Base-by-base conservation (phyloP, 2,888 invertebrate species). In the Trisateles emortualis region DNA sequence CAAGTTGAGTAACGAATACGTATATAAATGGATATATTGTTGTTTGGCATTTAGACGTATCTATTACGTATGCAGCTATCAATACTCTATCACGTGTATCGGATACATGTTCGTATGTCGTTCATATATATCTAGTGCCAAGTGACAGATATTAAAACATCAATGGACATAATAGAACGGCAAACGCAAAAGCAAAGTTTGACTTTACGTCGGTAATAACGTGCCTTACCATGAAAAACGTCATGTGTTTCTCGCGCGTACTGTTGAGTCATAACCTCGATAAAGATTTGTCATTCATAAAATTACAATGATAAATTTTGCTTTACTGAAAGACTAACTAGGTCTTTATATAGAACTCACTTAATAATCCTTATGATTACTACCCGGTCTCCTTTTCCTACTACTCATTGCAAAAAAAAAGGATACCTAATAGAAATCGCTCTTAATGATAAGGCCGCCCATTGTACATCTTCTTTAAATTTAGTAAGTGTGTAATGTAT, bases 231-330 rank as follows among this genome's bases (percentile, higher is more conserved):
- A 44, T 47, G 43, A 59, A 55, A 48, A 53, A 53, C 85, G 81
- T 83, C 84, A 86, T 72, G 41, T 43, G 72, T 79, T 71, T 76
- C 76, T 75, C 77, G 70, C 79, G 76, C 72, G 67, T 75, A 72
- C 62, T 67, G 81, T 76, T 89, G 88, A 90, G 73, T 88, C 88
- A 90, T 69, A 72, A 68, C 69, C 78, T 74, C 72, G 79, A 81
- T 81, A 80, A 81, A 72, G 79, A 81, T 86, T 86, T 83, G 83
- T 88, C 87, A 90, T 87, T 86, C 84, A 85, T 83, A 78, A 82
- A 86, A 82, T 81, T 76, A 75, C 76, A 76, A 79, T 70, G 56
- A 68, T 70, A 59, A 68, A 78, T 76, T 72, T 74, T 74, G 64
- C 8, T 13, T 35, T 8, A 26, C 26, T 4, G 26, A 19, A 19